phyloP scores from a whole-genome alignment of 2,888 invertebrate genomes.

The Phyllotreta cruciferae region DNA sequence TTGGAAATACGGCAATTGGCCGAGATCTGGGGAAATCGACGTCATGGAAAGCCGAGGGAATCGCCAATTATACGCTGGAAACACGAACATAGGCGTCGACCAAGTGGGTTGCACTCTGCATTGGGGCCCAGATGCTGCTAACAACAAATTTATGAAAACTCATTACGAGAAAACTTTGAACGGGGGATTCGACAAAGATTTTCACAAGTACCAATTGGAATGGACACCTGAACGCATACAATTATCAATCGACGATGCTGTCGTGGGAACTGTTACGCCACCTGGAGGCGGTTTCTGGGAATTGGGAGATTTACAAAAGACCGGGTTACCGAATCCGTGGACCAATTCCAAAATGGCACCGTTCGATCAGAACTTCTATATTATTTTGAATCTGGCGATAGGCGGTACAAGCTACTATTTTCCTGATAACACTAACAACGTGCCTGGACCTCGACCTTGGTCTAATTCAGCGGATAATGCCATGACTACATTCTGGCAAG shows the following conservation, averaged over 20 bases:
- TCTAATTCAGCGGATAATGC: conserved; percentile 60
- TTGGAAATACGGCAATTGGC: conserved; percentile 73
- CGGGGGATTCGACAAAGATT: conserved; percentile 64
- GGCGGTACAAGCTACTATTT: conserved; percentile 74
- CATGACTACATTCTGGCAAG: conserved; percentile 69
- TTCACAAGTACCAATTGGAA: conserved; percentile 71
- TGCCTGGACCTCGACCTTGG: conserved; percentile 70
- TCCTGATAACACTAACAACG: conserved; percentile 65
- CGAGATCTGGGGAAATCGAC: conserved; percentile 76
- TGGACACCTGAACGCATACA: conserved; percentile 68
- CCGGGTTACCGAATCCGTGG: conserved; percentile 68
- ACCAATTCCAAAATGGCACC: conserved; percentile 67
- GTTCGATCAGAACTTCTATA: conserved; percentile 72
- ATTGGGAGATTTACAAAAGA: conserved; percentile 64
- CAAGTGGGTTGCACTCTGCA: conserved; percentile 70
- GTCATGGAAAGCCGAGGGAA: conserved; percentile 73
- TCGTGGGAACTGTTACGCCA: conserved; percentile 63
- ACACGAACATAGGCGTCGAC: conserved; percentile 63
- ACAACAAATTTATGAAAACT: conserved; percentile 61
- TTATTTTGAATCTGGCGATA: conserved; percentile 64
- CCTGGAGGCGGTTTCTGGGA: conserved; percentile 72
- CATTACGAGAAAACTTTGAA: conserved; percentile 58
- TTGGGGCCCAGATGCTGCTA: conserved; percentile 67
- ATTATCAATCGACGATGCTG: conserved; percentile 64
- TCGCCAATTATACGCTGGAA: conserved; percentile 50